Percentiles rank a stretch among this genome's conserved stretches.
phyloP scores from a whole-genome alignment of 2,888 invertebrate genomes.

The Idaea aversata region DNA sequence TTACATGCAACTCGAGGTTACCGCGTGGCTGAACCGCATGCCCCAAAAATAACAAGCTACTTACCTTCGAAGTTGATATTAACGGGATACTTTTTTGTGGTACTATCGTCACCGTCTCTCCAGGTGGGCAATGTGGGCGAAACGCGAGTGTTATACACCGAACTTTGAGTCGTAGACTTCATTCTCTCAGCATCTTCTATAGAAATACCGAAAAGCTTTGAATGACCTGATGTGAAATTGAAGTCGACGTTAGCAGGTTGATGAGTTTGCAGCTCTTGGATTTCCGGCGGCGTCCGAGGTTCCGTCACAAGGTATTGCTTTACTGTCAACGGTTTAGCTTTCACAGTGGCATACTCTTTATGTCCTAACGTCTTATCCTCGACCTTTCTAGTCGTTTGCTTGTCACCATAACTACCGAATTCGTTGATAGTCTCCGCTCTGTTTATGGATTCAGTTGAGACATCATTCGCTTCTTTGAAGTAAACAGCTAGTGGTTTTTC shows the following conservation, averaged over 20 bases:
- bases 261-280: constrained; percentile 44
- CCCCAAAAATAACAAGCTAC: constrained; percentile 33
- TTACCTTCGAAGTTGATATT: constrained; percentile 68
- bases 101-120: constrained; percentile 62
- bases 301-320: constrained; percentile 29
- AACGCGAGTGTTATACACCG: constrained; percentile 75
- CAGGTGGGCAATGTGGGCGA: constrained; percentile 83
- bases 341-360: constrained; percentile 31
- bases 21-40: constrained; percentile 38
- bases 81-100: constrained; percentile 68
- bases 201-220: constrained; percentile 82
- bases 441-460: constrained; percentile 48
- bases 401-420: constrained; percentile 48
- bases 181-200: constrained; percentile 81
- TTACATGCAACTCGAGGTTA: constrained; percentile 9
- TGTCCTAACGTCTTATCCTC: constrained; percentile 37
- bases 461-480: constrained; percentile 54
- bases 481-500: constrained; percentile 69
- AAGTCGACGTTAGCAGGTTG: constrained; percentile 38
- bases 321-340: constrained; percentile 23
- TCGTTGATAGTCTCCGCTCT: constrained; percentile 59
- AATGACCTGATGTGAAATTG: constrained; percentile 82
- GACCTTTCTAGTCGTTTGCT: constrained; percentile 38
- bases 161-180: constrained; percentile 73
- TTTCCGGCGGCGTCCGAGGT: constrained; percentile 40